Evolutionary conservation across 2,113 vertebrate genomes (phyloP), one percentile per base, ranked within the genome.

Genomic region (Perca schrenkii): DNA sequence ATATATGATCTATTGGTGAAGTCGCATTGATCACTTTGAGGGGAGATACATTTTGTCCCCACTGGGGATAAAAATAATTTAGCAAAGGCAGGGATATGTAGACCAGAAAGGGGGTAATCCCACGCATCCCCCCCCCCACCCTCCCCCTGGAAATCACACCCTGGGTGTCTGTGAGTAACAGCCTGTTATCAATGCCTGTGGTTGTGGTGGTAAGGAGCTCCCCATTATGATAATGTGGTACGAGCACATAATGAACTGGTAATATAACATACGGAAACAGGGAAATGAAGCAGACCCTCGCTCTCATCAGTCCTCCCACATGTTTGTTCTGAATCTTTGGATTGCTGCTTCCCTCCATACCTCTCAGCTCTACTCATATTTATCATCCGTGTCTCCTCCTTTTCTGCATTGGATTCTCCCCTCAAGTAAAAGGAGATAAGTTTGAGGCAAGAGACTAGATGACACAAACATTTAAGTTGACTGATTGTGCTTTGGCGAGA

Each of bases 381-480:
- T 67, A 72, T 40, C 53, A 28, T 83, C 70, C 31, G 19, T 61
- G 80, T 90, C 69, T 58, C 53, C 47, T 80, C 52, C 56, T 69
- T 80, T 84, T 78, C 19, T 78, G 65, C 60, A 70, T 88, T 72
- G 73, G 54, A 79, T 80, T 72, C 85, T 57, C 40, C 68, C 71
- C 71, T 82, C 36, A 19, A 19, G 50, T 6, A 73, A 93, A 87
- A 88, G 70, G 76, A 85, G 82, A 85, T 78, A 80, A 66, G 81
- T 93, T 82, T 91, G 75, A 86, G 80, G 84, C 63, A 60, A 66
- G 89, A 92, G 88, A 91, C 80, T 64, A 56, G 43, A 74, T 89
- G 93, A 94, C 94, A 93, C 53, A 62, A 87, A 81, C 57, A 85
- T 90, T 95, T 92, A 91, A 66, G 77, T 87, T 95, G 94, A 95